phyloP scores from a whole-genome alignment of 2,113 vertebrate species.

The Cairina moschata region DNA sequence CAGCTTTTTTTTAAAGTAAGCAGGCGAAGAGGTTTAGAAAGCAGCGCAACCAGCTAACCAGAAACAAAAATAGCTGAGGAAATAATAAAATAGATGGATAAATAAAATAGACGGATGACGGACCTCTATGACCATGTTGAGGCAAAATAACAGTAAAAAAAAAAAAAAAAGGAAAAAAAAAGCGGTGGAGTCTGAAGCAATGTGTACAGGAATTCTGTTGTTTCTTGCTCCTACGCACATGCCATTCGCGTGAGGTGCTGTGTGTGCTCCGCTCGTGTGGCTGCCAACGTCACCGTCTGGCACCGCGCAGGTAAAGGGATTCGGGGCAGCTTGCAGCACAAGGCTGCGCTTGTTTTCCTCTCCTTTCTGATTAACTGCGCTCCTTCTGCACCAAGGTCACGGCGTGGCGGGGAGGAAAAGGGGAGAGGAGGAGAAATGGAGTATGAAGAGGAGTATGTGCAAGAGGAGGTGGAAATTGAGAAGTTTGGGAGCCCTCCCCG shows the following conservation, averaged over 20 bases:
- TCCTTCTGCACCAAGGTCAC: conserved; percentile 29
- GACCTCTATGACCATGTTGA: background rate
- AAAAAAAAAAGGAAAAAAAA: background rate
- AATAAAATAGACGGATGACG: background rate
- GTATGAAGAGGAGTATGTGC: background rate
- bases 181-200: conserved; percentile 8
- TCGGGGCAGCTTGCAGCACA: conserved; percentile 47
- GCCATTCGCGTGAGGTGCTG: conserved; percentile 58
- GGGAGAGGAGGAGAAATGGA: background rate
- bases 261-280: conserved; percentile 42
- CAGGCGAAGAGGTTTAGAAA: background rate
- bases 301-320: conserved; percentile 46
- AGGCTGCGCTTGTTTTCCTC: conserved; percentile 31
- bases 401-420: background rate
- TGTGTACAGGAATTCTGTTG: conserved; percentile 54
- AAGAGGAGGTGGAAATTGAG: background rate
- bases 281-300: conserved; percentile 64
- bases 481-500: background rate
- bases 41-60: accelerated
- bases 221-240: conserved; percentile 67
- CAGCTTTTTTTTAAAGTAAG: background rate
- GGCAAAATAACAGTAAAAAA: background rate
- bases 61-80: background rate
- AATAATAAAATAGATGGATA: background rate
- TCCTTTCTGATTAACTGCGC: background rate